These are phyloP conservation scores for Ctenosaura bakeri DNA, from an alignment of 2,797 vertebrate species.

Conservation along the genomic window DNA sequence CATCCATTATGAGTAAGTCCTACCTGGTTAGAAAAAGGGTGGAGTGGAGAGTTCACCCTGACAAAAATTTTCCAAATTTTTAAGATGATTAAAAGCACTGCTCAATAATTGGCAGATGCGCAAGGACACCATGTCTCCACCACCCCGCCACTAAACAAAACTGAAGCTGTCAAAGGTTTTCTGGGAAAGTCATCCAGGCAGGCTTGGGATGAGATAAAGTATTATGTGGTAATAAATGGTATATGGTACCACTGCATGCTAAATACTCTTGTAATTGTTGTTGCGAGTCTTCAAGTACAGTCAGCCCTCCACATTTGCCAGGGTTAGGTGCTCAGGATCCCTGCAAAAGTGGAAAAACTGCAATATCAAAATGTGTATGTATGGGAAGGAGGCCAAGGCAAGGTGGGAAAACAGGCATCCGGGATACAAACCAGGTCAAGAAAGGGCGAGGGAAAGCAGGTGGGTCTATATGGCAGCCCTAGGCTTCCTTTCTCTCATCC, in stretches of 20 bases:
- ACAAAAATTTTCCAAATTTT: conserved; percentile 38
- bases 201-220: background rate
- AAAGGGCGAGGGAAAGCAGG: too few species aligned
- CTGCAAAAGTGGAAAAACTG: too few species aligned
- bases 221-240: background rate
- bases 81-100: conserved; percentile 49
- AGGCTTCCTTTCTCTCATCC: too few species aligned
- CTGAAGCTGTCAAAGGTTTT: conserved; percentile 43
- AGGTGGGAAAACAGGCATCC: too few species aligned
- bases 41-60: conserved; percentile 54
- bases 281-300: too few species aligned
- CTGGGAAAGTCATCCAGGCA: background rate
- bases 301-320: too few species aligned
- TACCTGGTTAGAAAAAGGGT: conserved; percentile 78
- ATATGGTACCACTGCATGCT: background rate
- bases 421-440: too few species aligned
- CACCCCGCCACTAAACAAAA: conserved; percentile 39
- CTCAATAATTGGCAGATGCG: conserved; percentile 48
- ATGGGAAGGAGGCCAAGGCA: too few species aligned
- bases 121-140: background rate
- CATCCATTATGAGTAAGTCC: conserved; percentile 66
- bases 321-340: too few species aligned
- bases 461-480: too few species aligned
- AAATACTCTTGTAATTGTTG: background rate
- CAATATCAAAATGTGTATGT: too few species aligned